Evolutionary conservation across 2,797 vertebrate species (phyloP).

Genomic region (Catharus ustulatus): DNA sequence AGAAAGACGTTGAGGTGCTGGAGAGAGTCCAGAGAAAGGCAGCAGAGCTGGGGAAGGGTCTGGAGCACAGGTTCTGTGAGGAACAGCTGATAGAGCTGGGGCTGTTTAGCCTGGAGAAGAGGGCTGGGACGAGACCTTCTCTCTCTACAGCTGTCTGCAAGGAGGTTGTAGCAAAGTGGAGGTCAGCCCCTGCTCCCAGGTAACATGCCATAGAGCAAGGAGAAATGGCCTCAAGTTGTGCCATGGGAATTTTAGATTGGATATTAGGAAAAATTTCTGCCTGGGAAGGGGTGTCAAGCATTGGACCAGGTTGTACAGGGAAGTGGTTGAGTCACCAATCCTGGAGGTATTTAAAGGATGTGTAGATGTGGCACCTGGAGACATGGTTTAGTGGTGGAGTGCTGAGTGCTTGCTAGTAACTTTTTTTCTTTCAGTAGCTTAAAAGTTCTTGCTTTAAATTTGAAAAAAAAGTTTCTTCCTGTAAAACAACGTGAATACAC

Average conservation of each 20-base stretch:
- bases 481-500: not conserved
- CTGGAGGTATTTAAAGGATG: not conserved
- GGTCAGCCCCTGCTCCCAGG: fast-evolving
- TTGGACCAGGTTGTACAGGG: not conserved
- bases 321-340: not conserved
- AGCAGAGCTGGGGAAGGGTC: not conserved
- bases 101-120: not conserved
- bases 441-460: not conserved
- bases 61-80: not conserved
- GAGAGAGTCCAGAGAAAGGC: fast-evolving
- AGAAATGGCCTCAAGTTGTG: not conserved
- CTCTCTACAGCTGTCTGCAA: not conserved
- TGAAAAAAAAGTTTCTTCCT: not conserved
- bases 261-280: not conserved
- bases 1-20: not conserved
- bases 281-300: not conserved
- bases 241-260: not conserved
- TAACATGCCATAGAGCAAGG: not conserved
- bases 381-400: not conserved
- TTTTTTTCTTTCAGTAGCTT: not conserved
- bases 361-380: not conserved
- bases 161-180: not conserved
- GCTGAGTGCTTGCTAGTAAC: not conserved
- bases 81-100: not conserved
- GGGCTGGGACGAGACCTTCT: not conserved